Evolutionary conservation across 92 coral and sea anemone genomes (phyloP), one percentile per base, ranked within the genome.

Genomic region (Epizoanthus scotinus): DNA sequence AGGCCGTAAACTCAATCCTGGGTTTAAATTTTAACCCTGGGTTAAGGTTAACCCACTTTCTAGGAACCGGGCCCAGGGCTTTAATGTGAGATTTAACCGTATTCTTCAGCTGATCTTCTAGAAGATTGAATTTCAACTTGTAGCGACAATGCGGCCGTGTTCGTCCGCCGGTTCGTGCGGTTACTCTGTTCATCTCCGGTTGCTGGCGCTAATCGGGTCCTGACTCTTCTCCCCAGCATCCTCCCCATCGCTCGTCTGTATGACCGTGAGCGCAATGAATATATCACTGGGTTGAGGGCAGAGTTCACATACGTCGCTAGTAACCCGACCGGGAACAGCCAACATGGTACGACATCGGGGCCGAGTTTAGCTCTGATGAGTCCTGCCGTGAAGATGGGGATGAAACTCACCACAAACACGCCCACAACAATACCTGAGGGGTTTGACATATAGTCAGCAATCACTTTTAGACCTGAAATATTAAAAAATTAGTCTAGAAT

Each of bases 341-440:
- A 53, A 3, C 72, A 70, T 9, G 92, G 88, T 27, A 89, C 67
- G 8, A 21, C 21, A 58, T 49, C 57, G n/a, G 56, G 54, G 2
- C 91, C 91, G 19, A 57, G 79, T 21, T 69, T 74, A 13, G 49
- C 81, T n/a, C 79, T 70, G 12, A 89, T 66, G 0, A 82, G 29
- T 0, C 78, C 55, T 44, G 72, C 59, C 15, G 84, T 6, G 54
- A 73, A 74, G 15, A 78, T 7, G 2, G 92, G 92, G 12, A 89
- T 59, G 63, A 67, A 89, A 63, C 84, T 75, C 66, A 89, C 3
- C 15, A 70, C 69, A 67, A 89, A 89, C 22, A 84, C 81, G 18
- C 92, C 84, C 36, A 89, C 67, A 66, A 89, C 84, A 15, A 89
- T 67, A 18, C 88, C 92, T 89, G 44, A 5, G 59, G 38, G 13